Conservation (phyloP, 2,888 invertebrate genomes). For the Stictocephala bisonia region DNA sequence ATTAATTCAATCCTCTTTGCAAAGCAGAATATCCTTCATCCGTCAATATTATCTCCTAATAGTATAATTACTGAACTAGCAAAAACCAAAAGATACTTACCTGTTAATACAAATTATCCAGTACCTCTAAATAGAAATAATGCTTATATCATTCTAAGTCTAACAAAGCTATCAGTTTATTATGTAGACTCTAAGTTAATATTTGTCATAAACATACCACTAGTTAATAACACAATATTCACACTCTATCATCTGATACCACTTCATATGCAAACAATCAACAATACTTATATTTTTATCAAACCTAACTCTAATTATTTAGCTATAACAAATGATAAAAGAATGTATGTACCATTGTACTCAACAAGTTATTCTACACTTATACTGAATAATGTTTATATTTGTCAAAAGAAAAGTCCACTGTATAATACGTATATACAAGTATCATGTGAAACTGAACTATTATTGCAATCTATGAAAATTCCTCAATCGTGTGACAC, state of each 20-base stretch:
- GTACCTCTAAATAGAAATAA: neutral
- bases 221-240: neutral
- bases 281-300: too few relatives aligned
- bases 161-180: neutral
- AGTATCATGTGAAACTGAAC: too few relatives aligned
- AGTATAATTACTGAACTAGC: neutral
- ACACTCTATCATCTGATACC: slow-evolving; percentile 2
- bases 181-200: slow-evolving; percentile 7
- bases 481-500: too few relatives aligned
- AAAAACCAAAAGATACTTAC: neutral
- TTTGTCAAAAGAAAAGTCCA: too few relatives aligned
- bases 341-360: too few relatives aligned
- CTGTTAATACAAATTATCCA: neutral
- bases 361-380: too few relatives aligned
- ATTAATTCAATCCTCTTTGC: slow-evolving; percentile 3
- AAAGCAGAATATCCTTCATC: slow-evolving; percentile 13
- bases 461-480: too few relatives aligned
- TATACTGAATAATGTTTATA: too few relatives aligned
- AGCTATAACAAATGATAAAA: too few relatives aligned
- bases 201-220: neutral
- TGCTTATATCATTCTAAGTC: neutral
- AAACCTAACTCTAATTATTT: too few relatives aligned
- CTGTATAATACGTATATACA: too few relatives aligned
- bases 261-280: too few relatives aligned
- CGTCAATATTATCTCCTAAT: neutral